phyloP scores from a whole-genome alignment of 2,888 invertebrate species.

The Nymphalis c-album region DNA sequence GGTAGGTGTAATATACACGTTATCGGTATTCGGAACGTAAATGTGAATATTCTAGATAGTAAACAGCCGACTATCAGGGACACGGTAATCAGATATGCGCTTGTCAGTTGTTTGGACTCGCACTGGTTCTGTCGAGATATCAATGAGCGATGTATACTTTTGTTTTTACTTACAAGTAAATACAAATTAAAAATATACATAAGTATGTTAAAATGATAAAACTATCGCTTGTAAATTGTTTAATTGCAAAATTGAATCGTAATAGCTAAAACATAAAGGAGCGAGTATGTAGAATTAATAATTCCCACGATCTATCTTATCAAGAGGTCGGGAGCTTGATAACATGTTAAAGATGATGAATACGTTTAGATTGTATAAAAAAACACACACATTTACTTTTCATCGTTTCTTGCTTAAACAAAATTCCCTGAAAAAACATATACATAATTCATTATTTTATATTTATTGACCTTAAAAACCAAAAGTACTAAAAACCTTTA shows the following conservation, averaged over 20 bases:
- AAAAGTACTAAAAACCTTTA: too few species aligned
- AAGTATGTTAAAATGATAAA: conserved; percentile 9
- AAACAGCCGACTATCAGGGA: conserved; percentile 23
- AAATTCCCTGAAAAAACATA: too few species aligned
- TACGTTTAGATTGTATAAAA: background rate
- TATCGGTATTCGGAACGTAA: conserved; percentile 25
- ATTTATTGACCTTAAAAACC: too few species aligned
- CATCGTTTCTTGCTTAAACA: background rate
- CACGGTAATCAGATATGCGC: conserved; percentile 24
- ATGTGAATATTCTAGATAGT: conserved; percentile 33
- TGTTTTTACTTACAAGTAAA: background rate
- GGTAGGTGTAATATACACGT: conserved; percentile 13
- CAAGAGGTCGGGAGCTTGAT: conserved; percentile 27
- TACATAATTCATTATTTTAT: too few species aligned
- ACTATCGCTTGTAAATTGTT: background rate
- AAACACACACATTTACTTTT: background rate
- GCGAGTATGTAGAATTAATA: conserved; percentile 18
- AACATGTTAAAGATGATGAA: conserved; percentile 1
- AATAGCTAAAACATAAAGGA: conserved; percentile 15
- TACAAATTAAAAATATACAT: conserved; percentile 2
- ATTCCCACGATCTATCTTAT: conserved; percentile 39
- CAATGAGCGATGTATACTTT: conserved; percentile 17
- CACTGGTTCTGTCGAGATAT: conserved; percentile 16
- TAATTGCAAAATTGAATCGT: conserved; percentile 12
- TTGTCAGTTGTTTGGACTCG: conserved; percentile 10